Evolutionary conservation across 2,113 vertebrate genomes (phyloP), one percentile per base, ranked within the genome.

Genomic region (Phalacrocorax pelagicus): DNA sequence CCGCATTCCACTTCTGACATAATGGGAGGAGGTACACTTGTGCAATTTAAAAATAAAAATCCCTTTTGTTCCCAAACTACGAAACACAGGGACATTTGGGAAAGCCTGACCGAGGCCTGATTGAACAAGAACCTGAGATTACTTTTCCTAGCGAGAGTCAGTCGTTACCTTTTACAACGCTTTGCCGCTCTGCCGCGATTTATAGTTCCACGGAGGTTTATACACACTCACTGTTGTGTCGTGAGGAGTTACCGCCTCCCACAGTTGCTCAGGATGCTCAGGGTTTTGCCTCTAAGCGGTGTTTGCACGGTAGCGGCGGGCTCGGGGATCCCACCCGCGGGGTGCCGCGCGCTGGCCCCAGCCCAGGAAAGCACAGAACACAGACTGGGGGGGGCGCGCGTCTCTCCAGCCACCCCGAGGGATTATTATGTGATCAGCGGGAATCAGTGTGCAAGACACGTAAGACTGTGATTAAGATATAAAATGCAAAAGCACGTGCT

Each of bases 61-160:
- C 84, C 29, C 84, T 83, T 97, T 97, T 97, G 92, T 96, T 96
- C 89, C 81, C 71, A n/a, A 88, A 90, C 55, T 40, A 26, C 19
- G 1, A 63, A 80, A 81, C 46, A 34, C 0, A 0, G 29, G 78
- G 78, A 74, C 71, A 51, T 30, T 94, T 40, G 84, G 87, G 81
- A 57, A 85, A 62, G 74, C 73, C 94, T 94, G 95, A 90, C 78
- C 47, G 2, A 52, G 92, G 73, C 93, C 91, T 94, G 97, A 95
- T 24, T 30, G 66, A 97, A 86, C 91, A 75, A 84, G 94, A 83
- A 77, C 40, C 74, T 36, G 46, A 23, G 66, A 61, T 81, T 89
- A 44, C 54, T 65, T 30, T 47, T 85, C 89, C 79, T 65, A 59
- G 51, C 42, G n/a, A 93, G 73, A 74, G 42, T 83, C 81, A 62